Evolutionary conservation across 2,797 vertebrate genomes (phyloP).

Genomic region (Sebastes umbrosus): DNA sequence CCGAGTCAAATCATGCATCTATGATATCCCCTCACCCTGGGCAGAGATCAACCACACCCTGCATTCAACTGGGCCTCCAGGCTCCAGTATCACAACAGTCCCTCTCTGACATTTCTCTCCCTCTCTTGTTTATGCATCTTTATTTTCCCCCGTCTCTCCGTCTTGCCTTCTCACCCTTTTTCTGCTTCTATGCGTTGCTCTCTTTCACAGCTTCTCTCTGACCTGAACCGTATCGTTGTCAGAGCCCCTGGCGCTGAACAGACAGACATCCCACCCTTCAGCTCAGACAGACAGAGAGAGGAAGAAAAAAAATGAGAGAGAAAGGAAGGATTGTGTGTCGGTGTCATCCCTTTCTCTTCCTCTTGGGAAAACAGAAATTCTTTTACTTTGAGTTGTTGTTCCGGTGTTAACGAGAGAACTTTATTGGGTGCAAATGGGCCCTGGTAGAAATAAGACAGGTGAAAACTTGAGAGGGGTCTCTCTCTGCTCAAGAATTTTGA

Average conservation of each 20-base stretch:
- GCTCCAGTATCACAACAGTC: slow-evolving; percentile 64
- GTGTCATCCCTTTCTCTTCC: slow-evolving; percentile 54
- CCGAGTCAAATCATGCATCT: slow-evolving; percentile 35
- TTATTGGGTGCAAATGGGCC: slow-evolving; percentile 38
- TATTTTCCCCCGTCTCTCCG: slow-evolving; percentile 27
- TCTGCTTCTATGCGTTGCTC: slow-evolving; percentile 40
- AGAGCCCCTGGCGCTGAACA: slow-evolving; percentile 70
- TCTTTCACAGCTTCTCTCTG: slow-evolving; percentile 57
- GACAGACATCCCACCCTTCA: slow-evolving; percentile 62
- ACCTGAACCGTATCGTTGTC: slow-evolving; percentile 75
- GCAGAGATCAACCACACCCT: slow-evolving; percentile 66
- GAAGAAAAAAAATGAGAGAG: slow-evolving; percentile 25
- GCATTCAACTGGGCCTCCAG: slow-evolving; percentile 58
- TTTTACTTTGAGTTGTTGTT: slow-evolving; percentile 22
- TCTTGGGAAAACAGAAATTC: slow-evolving; percentile 45
- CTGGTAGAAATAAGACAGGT: slow-evolving; percentile 43
- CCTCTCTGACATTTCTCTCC: slow-evolving; percentile 49
- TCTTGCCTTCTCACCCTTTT: slow-evolving; percentile 39
- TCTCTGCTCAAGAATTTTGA: slow-evolving; percentile 39
- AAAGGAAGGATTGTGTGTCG: slow-evolving; percentile 73
- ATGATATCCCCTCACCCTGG: slow-evolving; percentile 56
- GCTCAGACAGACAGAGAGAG: slow-evolving; percentile 35
- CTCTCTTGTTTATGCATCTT: slow-evolving; percentile 66
- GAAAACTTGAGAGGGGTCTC: slow-evolving; percentile 35
- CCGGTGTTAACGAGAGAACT: slow-evolving; percentile 27